These are phyloP conservation scores for Knipowitschia caucasica DNA, from an alignment of 2,797 vertebrate species.

Conservation along the genomic window DNA sequence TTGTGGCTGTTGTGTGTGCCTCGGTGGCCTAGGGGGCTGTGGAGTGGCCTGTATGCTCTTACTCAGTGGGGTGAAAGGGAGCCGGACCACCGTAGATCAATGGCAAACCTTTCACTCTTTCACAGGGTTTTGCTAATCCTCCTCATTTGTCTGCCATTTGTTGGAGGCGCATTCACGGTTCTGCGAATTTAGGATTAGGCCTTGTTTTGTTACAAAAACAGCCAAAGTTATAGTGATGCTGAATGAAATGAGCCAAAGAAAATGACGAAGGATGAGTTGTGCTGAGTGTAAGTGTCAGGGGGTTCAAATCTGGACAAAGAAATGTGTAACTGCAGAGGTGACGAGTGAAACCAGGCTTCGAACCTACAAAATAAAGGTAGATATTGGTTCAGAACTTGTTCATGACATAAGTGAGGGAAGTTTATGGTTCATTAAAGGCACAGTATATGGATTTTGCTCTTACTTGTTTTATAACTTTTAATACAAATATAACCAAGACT, in stretches of 20 bases:
- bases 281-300: not conserved
- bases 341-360: too few species aligned
- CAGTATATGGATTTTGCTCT: too few species aligned
- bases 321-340: too few species aligned
- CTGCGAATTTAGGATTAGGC: conserved; percentile 80
- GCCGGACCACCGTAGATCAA: conserved; percentile 80
- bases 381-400: not conserved
- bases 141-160: conserved; percentile 80
- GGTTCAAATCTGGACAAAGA: not conserved
- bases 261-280: conserved; percentile 50
- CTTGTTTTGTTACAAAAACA: conserved; percentile 83
- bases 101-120: conserved; percentile 77
- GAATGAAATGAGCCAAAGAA: conserved; percentile 66
- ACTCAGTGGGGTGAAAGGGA: conserved; percentile 76
- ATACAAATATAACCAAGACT: too few species aligned
- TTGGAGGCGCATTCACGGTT: conserved; percentile 78
- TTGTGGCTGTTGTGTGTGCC: conserved; percentile 76
- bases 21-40: conserved; percentile 70
- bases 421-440: not conserved
- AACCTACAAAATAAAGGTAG: not conserved
- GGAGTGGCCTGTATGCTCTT: conserved; percentile 76
- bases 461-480: too few species aligned
- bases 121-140: conserved; percentile 76
- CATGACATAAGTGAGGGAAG: not conserved
- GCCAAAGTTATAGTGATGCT: conserved; percentile 69